Percentiles rank a stretch among this genome's conserved stretches.
phyloP scores from a whole-genome alignment of 2,797 vertebrate genomes.

The Merluccius polli region DNA sequence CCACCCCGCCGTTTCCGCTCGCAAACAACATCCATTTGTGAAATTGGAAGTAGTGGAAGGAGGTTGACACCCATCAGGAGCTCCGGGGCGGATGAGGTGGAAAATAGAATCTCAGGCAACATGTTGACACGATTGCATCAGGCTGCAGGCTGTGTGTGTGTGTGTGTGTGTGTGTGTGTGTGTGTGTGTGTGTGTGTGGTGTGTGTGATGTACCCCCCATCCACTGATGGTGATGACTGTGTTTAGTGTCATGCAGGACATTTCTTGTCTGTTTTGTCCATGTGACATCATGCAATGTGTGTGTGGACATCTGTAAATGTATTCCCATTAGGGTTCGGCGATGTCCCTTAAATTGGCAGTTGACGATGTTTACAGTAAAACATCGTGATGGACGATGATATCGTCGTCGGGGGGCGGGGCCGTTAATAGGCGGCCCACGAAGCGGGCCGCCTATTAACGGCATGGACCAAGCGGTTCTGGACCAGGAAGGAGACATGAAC shows the following conservation, averaged over 20 bases:
- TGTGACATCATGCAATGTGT: not conserved
- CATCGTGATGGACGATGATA: too few relatives aligned
- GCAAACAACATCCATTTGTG: constrained; percentile 44
- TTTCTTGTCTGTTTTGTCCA: not conserved
- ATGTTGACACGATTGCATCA: constrained; percentile 25
- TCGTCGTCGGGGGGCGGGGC: too few relatives aligned
- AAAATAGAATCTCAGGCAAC: constrained; percentile 45
- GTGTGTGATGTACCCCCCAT: not conserved
- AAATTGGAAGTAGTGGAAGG: constrained; percentile 26
- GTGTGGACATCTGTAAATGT: too few relatives aligned
- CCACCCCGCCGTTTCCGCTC: constrained; percentile 25
- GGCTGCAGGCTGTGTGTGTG: not conserved
- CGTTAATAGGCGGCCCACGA: too few relatives aligned
- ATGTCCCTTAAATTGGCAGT: not conserved
- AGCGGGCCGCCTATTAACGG: too few relatives aligned
- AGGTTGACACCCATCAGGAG: constrained; percentile 11
- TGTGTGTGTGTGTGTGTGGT: too few relatives aligned
- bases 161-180: too few relatives aligned
- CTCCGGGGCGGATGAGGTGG: constrained; percentile 38
- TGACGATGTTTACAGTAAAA: too few relatives aligned
- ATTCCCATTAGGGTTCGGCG: too few relatives aligned
- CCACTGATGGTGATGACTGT: not conserved
- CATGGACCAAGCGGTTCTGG: too few relatives aligned
- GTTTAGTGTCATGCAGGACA: not conserved
- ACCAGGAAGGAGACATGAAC: too few relatives aligned